Conservation (phyloP, 2,113 vertebrate genomes). For the Cavia aperea region DNA sequence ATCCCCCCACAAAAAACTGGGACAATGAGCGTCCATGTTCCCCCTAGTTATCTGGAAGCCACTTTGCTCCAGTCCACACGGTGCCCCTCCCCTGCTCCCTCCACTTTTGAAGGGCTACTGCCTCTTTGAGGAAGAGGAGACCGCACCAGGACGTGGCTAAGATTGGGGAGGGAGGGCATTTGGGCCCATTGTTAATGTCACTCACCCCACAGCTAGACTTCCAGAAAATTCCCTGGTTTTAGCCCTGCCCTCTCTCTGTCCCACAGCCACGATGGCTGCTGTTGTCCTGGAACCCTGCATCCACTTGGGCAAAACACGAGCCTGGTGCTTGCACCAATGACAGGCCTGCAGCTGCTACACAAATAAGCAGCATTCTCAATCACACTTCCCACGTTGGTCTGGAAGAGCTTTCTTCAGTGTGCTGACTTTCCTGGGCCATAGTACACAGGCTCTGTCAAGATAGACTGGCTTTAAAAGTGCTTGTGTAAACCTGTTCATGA, state of each 20-base stretch:
- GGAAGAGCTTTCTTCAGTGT: background rate
- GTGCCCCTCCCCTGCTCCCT: background rate
- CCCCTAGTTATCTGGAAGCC: background rate
- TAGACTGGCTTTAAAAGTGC: background rate
- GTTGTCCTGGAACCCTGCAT: background rate
- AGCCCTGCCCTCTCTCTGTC: background rate
- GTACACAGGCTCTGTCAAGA: background rate
- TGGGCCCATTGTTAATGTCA: background rate
- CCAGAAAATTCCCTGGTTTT: background rate
- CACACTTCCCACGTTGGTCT: background rate
- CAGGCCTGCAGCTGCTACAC: background rate
- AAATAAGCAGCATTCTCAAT: background rate
- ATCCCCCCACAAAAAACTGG: background rate
- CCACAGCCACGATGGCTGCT: background rate
- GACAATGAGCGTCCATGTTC: background rate
- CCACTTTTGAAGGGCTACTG: background rate
- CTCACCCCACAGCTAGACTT: background rate
- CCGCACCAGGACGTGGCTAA: background rate
- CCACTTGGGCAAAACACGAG: background rate
- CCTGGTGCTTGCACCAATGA: background rate
- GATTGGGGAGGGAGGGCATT: background rate
- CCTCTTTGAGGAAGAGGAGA: background rate
- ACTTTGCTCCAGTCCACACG: background rate
- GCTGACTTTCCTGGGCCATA: background rate
- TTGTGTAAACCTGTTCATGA: background rate